phyloP scores from a whole-genome alignment of 2,797 vertebrate species.

The Scarus forsteni region DNA sequence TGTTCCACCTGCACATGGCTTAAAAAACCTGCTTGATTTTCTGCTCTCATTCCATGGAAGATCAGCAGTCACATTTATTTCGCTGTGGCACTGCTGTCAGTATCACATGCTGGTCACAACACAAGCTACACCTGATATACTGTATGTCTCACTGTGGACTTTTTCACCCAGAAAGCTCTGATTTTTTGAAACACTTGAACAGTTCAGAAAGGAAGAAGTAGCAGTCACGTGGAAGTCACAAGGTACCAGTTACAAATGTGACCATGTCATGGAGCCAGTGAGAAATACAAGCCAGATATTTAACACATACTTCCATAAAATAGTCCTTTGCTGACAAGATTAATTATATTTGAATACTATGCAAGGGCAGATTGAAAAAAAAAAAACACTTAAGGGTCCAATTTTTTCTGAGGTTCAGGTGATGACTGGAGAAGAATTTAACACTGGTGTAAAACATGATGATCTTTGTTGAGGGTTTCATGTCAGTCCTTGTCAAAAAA shows the following conservation, averaged over 20 bases:
- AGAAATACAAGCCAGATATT: slow-evolving; percentile 5
- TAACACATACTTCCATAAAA: neutral
- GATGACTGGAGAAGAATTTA: neutral
- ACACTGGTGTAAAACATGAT: neutral
- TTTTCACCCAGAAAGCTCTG: neutral
- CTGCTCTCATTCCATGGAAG: neutral
- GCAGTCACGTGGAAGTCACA: neutral
- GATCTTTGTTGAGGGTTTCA: too few species aligned
- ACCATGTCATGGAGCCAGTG: neutral
- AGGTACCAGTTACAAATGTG: neutral
- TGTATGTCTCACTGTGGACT: neutral
- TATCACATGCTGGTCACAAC: neutral
- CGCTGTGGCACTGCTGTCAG: neutral
- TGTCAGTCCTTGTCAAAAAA: too few species aligned
- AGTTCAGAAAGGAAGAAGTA: neutral
- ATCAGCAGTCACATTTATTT: neutral
- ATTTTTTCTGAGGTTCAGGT: neutral
- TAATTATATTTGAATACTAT: neutral
- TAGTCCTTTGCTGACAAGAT: neutral
- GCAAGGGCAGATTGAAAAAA: neutral
- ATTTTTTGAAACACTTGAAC: too few species aligned
- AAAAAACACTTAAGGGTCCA: too few species aligned
- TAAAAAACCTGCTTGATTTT: slow-evolving; percentile 28
- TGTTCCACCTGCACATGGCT: slow-evolving; percentile 14
- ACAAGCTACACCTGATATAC: neutral